Base-by-base conservation (phyloP, 2,888 invertebrate species). In the Cetonia aurata region DNA sequence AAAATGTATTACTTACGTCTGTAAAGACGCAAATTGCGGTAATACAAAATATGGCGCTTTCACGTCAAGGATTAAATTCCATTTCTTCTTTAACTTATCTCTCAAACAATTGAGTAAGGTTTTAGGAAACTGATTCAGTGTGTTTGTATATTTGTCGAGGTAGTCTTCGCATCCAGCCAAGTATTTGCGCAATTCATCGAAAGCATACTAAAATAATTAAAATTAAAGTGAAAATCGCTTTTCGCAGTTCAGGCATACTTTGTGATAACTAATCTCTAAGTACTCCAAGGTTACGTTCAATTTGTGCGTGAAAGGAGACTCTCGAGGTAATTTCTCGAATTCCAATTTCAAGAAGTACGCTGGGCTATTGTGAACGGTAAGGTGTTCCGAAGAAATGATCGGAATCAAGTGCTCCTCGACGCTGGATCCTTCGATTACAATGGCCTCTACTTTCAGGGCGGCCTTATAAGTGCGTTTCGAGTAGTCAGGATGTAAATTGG, bases 21-120 rank as follows among this genome's bases (percentile, higher is more conserved):
- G 87, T 69, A 89, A 83, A 46, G 91, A 90, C 15, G 93, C 93
- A 76, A 89, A 87, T 79, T 94, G 93, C 0, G 94, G 93, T 69
- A 95, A 84, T 4, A 94, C 89, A 9, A 94, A 80, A 77, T 93
- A 92, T 0, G 94, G 94, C 6, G 92, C 90, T 80, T 91, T 92
- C 60, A 94, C 84, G 76, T 94, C 92, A 71, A 94, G 86, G 77
- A 90, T 91, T n/a, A 94, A 82, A 46, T 83, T 82, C 83, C 84
- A 84, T 68, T 79, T 81, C 41, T 81, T 72, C 48, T 73, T 68
- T 44, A 84, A 75, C 71, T 80, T 82, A 59, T 78, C 72, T 44
- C 76, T 79, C 13, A 80, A 50, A 6, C 70, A 73, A 15, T 71
- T 67, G 31, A 75, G 75, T 6, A 79, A 19, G 52, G 67, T 71